Base-by-base conservation (phyloP, 1,140 invertebrate genomes). In the Aphaenogaster floridana region DNA sequence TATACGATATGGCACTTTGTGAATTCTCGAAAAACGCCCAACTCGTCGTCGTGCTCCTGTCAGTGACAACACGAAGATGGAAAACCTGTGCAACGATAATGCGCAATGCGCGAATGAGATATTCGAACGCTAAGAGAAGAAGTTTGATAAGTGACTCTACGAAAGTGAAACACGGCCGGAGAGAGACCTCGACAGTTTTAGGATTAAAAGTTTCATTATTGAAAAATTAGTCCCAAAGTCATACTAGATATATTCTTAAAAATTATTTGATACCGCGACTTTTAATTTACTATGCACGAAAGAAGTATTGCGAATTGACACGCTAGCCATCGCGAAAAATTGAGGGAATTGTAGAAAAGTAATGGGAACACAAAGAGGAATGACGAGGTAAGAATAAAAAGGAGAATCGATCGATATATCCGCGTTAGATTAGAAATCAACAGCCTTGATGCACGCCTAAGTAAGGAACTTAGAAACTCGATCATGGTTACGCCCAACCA, bases 1-100 rank as follows among this genome's bases (percentile, higher is more conserved):
- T 74, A 36, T 50, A 74, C 54, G 39, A 61, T 74, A 84, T 84
- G 80, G 80, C 80, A 84, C 80, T 84, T 84, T 39, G 80, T 84
- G 80, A 84, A 84, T 76, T 76, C 52, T 63, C 57, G 54, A 84
- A 72, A 45, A 83, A 83, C 61, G 17, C 78, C 63, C 76, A 54
- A 54, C 68, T 66, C 59, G 64, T 45, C 63, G 42, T 57, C 45
- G 66, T 63, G 54, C 61, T 63, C 48, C 42, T 17, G 74, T 86
- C 72, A 76, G 72, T 64, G 63, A 78, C 83, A 34, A 64, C 83
- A 28, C 83, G 83, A 54, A 57, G 69, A 68, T 79, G 84, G 72
- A 57, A 81, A 64, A 86, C 84, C 76, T 77, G 76, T 76, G 21
- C 59, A 81, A 86, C 15, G 72, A 86, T 28, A 86, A 78, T 50